Conservation (phyloP, 1,140 invertebrate species). For the Teleogryllus occipitalis region DNA sequence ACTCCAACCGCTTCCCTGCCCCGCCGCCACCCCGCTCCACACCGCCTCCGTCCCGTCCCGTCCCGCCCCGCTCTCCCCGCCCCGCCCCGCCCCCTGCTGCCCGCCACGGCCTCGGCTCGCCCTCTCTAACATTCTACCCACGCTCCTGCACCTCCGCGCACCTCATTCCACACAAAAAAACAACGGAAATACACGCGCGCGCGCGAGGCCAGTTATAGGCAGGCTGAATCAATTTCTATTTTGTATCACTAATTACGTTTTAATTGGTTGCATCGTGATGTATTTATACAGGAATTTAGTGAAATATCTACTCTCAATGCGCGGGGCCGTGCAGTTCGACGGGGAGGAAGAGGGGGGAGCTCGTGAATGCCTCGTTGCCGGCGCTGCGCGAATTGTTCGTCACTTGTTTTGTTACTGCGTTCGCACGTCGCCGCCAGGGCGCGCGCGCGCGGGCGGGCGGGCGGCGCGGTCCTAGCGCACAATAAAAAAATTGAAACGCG, state of each 20-base stretch:
- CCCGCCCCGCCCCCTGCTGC: too few relatives aligned
- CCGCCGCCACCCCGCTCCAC: too few relatives aligned
- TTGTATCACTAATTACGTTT: conserved; percentile 5
- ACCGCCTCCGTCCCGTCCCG: too few relatives aligned
- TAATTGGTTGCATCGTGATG: conserved; percentile 4
- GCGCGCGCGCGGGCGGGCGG: too few relatives aligned
- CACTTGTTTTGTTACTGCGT: not conserved
- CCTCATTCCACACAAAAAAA: not conserved
- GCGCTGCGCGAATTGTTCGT: not conserved
- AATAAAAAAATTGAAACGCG: not conserved
- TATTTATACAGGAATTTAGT: conserved; percentile 6
- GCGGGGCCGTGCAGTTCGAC: too few relatives aligned
- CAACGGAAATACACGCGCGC: not conserved
- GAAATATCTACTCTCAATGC: not conserved
- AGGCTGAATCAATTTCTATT: conserved; percentile 1
- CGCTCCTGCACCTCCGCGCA: not conserved
- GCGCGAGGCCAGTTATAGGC: not conserved
- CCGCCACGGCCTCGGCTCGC: not conserved
- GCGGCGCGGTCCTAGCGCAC: not conserved
- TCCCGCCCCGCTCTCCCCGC: too few relatives aligned
- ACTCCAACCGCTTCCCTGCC: too few relatives aligned
- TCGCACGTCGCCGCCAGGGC: not conserved
- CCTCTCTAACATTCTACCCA: not conserved
- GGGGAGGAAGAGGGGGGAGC: too few relatives aligned
- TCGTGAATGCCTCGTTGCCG: not conserved